These are phyloP conservation scores for Tryphoninae sp. DNA, from an alignment of 2,888 invertebrate genomes.

Conservation along the genomic window DNA sequence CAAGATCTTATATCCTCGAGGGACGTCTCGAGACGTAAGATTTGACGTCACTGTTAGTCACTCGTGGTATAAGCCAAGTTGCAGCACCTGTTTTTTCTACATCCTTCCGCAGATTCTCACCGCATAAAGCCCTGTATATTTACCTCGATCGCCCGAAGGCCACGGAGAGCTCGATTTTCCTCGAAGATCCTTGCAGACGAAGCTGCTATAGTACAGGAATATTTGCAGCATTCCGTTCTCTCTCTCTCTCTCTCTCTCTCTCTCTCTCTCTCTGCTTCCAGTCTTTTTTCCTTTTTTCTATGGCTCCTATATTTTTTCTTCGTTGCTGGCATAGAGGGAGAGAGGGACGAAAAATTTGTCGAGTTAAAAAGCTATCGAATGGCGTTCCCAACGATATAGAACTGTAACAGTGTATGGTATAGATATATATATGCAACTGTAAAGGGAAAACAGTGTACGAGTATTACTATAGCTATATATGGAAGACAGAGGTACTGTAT, in stretches of 20 bases:
- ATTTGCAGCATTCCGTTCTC: neutral
- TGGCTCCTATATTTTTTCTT: no score
- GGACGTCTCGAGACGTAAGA: constrained; percentile 10
- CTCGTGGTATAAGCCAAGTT: neutral
- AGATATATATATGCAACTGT: neutral
- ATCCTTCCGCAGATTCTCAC: constrained; percentile 39
- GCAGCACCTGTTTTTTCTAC: constrained; percentile 46
- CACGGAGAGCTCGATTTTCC: neutral
- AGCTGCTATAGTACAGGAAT: no score
- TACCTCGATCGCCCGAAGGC: constrained; percentile 1
- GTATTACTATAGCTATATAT: no score
- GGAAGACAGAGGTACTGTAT: neutral
- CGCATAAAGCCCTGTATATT: neutral
- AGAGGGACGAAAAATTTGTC: constrained; percentile 12
- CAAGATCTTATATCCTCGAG: neutral
- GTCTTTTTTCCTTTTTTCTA: no score
- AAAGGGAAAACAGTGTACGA: neutral
- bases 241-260: no score
- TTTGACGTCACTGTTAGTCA: constrained; percentile 12
- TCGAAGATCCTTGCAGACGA: neutral
- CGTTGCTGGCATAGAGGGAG: neutral
- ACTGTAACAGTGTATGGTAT: neutral
- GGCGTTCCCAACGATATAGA: constrained; percentile 4
- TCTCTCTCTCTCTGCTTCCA: no score
- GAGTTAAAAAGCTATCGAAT: constrained; percentile 5